phyloP scores from a whole-genome alignment of 2,797 vertebrate species.

The Thaleichthys pacificus region DNA sequence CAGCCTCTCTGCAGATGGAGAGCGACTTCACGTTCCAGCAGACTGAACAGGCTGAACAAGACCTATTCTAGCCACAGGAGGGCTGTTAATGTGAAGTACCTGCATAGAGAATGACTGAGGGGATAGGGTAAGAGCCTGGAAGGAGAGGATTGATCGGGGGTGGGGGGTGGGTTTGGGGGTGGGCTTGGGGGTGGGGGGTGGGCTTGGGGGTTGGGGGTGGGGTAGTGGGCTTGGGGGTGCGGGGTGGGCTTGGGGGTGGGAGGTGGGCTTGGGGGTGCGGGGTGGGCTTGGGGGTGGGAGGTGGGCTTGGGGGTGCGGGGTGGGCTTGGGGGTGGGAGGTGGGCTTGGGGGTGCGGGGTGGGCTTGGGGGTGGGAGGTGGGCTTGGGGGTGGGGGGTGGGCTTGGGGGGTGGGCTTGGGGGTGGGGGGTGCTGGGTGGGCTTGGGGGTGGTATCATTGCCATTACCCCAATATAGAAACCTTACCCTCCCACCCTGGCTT shows the following conservation, averaged over 20 bases:
- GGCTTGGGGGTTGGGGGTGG: not conserved
- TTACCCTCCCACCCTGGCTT: too few relatives aligned
- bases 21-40: constrained; percentile 63
- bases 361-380: not conserved
- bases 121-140: too few relatives aligned
- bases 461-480: too few relatives aligned
- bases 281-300: not conserved
- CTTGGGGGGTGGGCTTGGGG: too few relatives aligned
- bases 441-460: not conserved
- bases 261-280: not conserved
- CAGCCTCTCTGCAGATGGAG: constrained; percentile 49
- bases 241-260: not conserved
- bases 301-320: not conserved
- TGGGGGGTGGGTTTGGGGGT: too few relatives aligned
- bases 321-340: not conserved
- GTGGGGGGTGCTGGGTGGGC: not conserved
- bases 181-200: too few relatives aligned
- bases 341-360: not conserved
- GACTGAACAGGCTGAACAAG: constrained; percentile 30
- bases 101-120: not conserved
- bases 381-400: not conserved
- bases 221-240: not conserved
- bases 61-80: constrained; percentile 53
- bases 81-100: not conserved
- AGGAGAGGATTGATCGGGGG: not conserved